Evolutionary conservation across 2,113 vertebrate genomes (phyloP).

Genomic region (Tiliqua scincoides): DNA sequence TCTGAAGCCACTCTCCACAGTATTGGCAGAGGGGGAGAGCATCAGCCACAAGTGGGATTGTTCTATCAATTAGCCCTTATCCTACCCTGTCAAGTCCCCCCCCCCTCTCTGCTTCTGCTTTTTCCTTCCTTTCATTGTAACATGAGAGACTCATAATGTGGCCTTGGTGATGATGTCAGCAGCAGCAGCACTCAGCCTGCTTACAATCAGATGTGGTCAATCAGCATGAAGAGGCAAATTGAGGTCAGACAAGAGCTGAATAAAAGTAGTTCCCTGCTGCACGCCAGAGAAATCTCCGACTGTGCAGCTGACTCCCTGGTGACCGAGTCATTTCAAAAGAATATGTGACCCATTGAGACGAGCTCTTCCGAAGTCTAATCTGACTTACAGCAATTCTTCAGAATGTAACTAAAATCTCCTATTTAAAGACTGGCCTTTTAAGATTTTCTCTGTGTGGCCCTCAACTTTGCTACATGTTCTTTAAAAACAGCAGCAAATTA

Average conservation of each 20-base stretch:
- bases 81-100: not conserved
- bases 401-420: not conserved
- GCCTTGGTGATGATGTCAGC: not conserved
- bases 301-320: not conserved
- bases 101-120: no score
- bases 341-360: not conserved
- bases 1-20: not conserved
- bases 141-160: not conserved
- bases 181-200: not conserved
- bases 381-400: not conserved
- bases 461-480: not conserved
- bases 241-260: not conserved
- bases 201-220: not conserved
- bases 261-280: not conserved
- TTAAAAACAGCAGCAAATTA: not conserved
- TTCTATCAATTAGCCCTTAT: not conserved
- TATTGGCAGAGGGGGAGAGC: no score
- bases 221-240: constrained; percentile 6
- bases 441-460: not conserved
- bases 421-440: not conserved
- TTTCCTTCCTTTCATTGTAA: not conserved
- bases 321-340: not conserved
- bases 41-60: not conserved
- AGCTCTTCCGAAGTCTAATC: not conserved
- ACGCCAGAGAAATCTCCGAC: not conserved